Evolutionary conservation across 1,140 invertebrate species (phyloP), one percentile per base, ranked within the genome.

Genomic region (Uloborus diversus): DNA sequence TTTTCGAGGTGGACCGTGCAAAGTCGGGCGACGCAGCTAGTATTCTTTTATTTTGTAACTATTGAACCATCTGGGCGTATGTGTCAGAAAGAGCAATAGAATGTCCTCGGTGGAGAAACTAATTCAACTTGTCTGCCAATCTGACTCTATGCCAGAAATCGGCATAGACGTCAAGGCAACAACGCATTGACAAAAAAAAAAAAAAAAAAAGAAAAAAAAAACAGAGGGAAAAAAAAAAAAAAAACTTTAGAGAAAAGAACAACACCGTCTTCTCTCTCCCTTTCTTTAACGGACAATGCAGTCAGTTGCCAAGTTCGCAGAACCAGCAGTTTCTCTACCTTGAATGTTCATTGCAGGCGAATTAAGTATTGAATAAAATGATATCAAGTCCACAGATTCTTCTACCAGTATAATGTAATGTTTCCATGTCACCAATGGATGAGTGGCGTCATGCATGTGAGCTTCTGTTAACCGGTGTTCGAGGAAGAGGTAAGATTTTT

Each of bases 101-200:
- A 75, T 62, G 27, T 37, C 59, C n/a, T 71, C 69, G 69, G 35
- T 42, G 25, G 27, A 62, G 23, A 51, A 59, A 59, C 30, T 47
- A 75, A 62, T 75, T 75, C 70, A 23, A 32, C 37, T 64, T 37
- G 57, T 62, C 35, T 75, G 70, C 70, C 70, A 75, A 51, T 33
- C 56, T 75, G 70, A 75, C 70, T 62, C 37, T 64, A 32, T 75
- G 70, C 70, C 70, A 75, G 56, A 28, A 49, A 47, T 75, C 57
- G 70, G 64, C 70, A 75, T 47, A 64, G 56, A 59, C 37, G 33
- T 62, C 57, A 64, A 75, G 70, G 70, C 70, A 62, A 64, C 27
- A 30, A 13, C 14, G 59, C 42, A 35, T 35, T 62, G 57, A 53
- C 20, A 33, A 69, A 23, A 37, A 61, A 51, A 47, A 32, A 49